phyloP scores from a whole-genome alignment of 2,113 vertebrate genomes.

The Oxyura jamaicensis region DNA sequence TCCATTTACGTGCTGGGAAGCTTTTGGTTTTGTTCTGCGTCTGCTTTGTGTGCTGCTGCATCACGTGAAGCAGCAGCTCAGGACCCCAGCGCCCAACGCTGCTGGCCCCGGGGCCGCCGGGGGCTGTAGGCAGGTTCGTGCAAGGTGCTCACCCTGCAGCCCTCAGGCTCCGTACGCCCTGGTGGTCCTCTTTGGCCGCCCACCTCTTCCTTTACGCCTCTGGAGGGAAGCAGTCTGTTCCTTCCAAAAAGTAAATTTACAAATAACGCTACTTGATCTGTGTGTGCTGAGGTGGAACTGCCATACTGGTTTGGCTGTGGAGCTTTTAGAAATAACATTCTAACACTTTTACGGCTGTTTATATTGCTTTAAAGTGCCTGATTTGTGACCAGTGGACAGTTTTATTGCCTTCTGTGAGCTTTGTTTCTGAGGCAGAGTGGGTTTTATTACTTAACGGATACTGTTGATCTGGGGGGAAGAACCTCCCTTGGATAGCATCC shows the following conservation, averaged over 20 bases:
- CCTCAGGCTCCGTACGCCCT: background rate
- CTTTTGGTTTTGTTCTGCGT: fast-evolving
- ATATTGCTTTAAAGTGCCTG: constrained; percentile 17
- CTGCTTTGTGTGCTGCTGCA: background rate
- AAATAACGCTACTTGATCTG: background rate
- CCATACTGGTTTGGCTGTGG: background rate
- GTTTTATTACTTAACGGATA: background rate
- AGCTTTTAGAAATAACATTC: background rate
- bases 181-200: background rate
- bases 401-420: constrained; percentile 36
- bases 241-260: background rate
- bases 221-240: background rate
- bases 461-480: constrained; percentile 17
- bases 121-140: fast-evolving
- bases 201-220: background rate
- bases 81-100: fast-evolving
- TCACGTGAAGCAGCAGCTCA: background rate
- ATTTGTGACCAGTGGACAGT: constrained; percentile 15
- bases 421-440: background rate
- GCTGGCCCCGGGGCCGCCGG: fast-evolving
- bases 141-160: background rate
- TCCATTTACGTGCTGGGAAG: background rate
- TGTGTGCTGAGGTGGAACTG: background rate
- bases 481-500: background rate
- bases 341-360: constrained; percentile 11